Evolutionary conservation across 2,797 vertebrate species (phyloP).

Genomic region (Eidolon dupreanum): DNA sequence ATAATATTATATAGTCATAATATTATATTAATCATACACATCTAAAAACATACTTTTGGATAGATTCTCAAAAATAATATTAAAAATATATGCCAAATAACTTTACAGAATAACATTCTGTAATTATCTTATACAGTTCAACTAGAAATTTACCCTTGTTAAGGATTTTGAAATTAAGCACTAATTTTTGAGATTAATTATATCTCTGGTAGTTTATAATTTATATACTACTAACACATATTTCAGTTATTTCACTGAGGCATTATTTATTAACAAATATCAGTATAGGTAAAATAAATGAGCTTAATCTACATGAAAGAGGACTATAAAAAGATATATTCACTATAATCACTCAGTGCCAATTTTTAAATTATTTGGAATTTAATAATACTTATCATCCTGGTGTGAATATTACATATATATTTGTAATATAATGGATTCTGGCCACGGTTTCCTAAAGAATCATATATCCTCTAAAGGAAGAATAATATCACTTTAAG

Average conservation of each 20-base stretch:
- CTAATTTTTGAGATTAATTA: neutral
- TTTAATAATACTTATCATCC: neutral
- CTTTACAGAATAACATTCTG: neutral
- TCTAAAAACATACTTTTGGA: neutral
- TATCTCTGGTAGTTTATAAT: neutral
- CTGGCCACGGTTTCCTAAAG: neutral
- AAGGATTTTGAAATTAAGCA: neutral
- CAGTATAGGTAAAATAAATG: neutral
- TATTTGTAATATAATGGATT: neutral
- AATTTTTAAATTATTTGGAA: neutral
- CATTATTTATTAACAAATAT: neutral
- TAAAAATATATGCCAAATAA: neutral
- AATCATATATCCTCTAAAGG: neutral
- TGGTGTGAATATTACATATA: neutral
- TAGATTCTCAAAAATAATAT: neutral
- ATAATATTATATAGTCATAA: no score
- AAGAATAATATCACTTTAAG: neutral
- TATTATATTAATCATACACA: neutral
- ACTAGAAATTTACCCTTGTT: neutral
- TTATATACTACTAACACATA: neutral
- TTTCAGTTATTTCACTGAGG: neutral
- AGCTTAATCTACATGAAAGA: neutral
- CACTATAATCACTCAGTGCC: neutral
- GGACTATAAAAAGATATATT: neutral
- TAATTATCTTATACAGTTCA: neutral